Base-by-base conservation (phyloP, 1,140 invertebrate species). In the Chelonus insularis region DNA sequence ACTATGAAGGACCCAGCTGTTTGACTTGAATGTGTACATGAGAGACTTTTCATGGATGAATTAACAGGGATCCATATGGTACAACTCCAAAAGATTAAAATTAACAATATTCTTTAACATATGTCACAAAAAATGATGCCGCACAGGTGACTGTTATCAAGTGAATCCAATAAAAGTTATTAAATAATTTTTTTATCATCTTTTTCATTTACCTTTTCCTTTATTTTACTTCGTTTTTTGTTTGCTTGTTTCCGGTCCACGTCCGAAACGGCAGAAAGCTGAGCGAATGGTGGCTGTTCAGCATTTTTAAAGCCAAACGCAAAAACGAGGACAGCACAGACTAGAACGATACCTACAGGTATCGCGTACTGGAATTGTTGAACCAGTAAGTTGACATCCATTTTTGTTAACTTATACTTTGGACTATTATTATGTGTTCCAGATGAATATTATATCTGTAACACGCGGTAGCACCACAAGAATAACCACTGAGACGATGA, bases 231-330 rank as follows among this genome's bases (percentile, higher is more conserved):
- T 60, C 84, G 84, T 74, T 89, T 89, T 74, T 88, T 89, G 63
- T 77, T 84, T 57, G 82, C 79, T 59, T 84, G 82, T 78, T 88
- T 89, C 68, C 84, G 84, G 64, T 89, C 87, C 65, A 86, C 86
- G 61, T 77, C 77, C 43, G 82, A 71, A 50, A 82, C 73, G 56
- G 83, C 72, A 4, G 86, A 83, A 32, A 89, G 78, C 71, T 89
- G 88, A 68, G 87, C 86, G 70, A 89, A 90, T 65, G 86, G 86
- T 67, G 88, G 89, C 76, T 89, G 87, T 73, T 89, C 86, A 50
- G 87, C 85, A 64, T 87, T 84, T 78, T 88, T 87, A 76, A 91
- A 89, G 56, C 89, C 88, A 74, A 89, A 90, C 55, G 83, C 84
- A 80, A 88, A 90, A 66, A 90, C 86, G 58, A 90, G 78, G 54